These are phyloP conservation scores for Trachops cirrhosus DNA, from an alignment of 2,797 vertebrate species.

Conservation along the genomic window DNA sequence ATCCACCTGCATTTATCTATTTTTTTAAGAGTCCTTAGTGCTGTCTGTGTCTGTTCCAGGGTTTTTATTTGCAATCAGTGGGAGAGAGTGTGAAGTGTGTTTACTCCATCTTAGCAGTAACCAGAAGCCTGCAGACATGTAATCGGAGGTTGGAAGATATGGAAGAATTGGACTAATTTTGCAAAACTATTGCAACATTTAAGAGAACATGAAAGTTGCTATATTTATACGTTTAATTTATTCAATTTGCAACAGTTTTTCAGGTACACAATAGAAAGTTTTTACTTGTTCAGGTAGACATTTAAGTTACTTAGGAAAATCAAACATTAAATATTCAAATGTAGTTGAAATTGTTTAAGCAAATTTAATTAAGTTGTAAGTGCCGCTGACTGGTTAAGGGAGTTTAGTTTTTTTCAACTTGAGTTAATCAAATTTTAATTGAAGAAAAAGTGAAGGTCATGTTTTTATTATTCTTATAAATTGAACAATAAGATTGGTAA, in stretches of 20 bases:
- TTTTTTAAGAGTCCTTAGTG: not conserved
- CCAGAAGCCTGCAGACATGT: not conserved
- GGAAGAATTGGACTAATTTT: conserved; percentile 38
- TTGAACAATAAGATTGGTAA: conserved; percentile 33
- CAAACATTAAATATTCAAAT: conserved; percentile 57
- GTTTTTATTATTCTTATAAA: conserved; percentile 55
- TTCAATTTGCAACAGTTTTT: conserved; percentile 30
- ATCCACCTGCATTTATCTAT: not conserved
- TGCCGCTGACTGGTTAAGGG: conserved; percentile 39
- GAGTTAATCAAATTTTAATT: conserved; percentile 66
- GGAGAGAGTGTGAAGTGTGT: not conserved
- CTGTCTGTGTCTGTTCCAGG: not conserved
- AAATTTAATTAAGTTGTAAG: conserved; percentile 71
- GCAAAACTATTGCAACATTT: conserved; percentile 12
- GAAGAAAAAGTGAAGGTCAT: conserved; percentile 43
- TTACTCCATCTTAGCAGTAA: not conserved
- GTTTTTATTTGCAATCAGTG: not conserved
- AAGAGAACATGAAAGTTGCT: not conserved
- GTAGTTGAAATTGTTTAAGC: conserved; percentile 57
- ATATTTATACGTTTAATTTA: conserved; percentile 40
- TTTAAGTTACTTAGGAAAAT: conserved; percentile 58
- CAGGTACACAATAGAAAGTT: conserved; percentile 10
- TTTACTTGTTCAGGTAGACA: conserved; percentile 53
- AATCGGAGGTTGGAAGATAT: not conserved
- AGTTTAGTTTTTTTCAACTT: conserved; percentile 47